These are phyloP conservation scores for Stercorarius parasiticus DNA, from an alignment of 2,113 vertebrate genomes.

Conservation along the genomic window DNA sequence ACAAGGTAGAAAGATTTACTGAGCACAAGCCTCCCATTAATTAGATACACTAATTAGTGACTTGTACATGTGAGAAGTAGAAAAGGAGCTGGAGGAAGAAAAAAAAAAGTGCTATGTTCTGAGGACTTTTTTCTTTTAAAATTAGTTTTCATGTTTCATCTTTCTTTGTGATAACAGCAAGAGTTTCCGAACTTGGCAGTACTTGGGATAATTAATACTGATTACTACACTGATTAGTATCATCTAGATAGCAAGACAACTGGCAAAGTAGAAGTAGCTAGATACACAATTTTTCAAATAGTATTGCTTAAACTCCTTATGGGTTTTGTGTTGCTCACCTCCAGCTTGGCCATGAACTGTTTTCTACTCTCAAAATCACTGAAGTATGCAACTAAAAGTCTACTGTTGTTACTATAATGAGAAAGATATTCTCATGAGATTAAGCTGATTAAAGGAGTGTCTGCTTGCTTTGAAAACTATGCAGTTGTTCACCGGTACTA, in stretches of 20 bases:
- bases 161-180: neutral
- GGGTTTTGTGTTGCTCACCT: neutral
- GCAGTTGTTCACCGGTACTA: neutral
- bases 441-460: neutral
- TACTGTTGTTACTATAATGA: neutral
- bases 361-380: neutral
- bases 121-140: neutral
- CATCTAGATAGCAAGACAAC: neutral
- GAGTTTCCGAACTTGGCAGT: neutral
- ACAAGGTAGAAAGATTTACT: neutral
- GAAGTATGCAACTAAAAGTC: neutral
- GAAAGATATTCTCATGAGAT: neutral
- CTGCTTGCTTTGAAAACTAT: neutral
- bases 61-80: neutral
- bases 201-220: slow-evolving; percentile 23
- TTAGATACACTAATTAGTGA: slow-evolving; percentile 45
- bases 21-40: neutral
- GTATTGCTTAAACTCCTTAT: neutral
- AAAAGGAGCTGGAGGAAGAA: neutral
- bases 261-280: neutral
- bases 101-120: neutral
- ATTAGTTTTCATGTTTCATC: slow-evolving; percentile 20
- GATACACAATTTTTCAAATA: neutral
- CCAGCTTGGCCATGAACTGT: neutral
- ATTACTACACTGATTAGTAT: neutral